These are phyloP conservation scores for Lepidotrigona ventralis DNA, from an alignment of 1,140 invertebrate species.

Conservation along the genomic window DNA sequence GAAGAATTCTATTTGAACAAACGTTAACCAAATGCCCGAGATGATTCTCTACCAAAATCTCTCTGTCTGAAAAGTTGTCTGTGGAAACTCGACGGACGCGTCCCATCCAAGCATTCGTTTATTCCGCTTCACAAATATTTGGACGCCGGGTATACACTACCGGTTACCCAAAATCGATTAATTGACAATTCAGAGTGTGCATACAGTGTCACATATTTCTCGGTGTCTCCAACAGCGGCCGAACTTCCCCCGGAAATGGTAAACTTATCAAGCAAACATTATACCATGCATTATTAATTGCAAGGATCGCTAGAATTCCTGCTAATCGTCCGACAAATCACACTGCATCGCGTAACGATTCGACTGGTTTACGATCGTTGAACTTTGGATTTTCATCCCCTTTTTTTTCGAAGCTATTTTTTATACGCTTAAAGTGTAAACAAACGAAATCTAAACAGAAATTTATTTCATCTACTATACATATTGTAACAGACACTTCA, in stretches of 20 bases:
- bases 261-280: slow-evolving; percentile 9
- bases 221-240: not conserved
- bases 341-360: slow-evolving; percentile 1
- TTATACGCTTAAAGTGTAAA: no score
- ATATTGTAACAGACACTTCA: no score
- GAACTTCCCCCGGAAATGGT: not conserved
- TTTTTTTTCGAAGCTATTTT: no score
- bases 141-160: not conserved
- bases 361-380: not conserved
- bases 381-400: accelerated
- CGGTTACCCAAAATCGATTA: not conserved
- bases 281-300: not conserved
- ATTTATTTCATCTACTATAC: no score
- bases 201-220: not conserved
- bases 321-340: not conserved
- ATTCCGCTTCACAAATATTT: not conserved
- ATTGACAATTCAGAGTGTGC: not conserved
- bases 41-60: no score
- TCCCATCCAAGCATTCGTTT: not conserved
- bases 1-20: no score
- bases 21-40: no score
- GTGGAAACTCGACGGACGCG: no score
- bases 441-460: no score
- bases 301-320: slow-evolving; percentile 11
- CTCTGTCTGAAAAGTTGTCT: no score